Evolutionary conservation across 2,888 invertebrate species (phyloP).

Genomic region (Heliconius ismenius): DNA sequence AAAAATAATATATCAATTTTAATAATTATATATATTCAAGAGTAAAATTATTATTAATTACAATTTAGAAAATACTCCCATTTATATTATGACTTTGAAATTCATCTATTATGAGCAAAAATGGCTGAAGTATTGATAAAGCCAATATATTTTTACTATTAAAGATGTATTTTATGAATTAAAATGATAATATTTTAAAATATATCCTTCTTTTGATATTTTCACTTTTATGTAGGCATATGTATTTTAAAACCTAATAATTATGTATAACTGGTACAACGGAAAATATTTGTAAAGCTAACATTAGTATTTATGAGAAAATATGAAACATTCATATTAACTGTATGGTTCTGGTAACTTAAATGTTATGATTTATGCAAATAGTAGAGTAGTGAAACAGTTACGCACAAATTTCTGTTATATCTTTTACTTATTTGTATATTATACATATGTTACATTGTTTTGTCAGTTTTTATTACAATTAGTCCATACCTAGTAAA

Average conservation of each 20-base stretch:
- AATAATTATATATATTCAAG: slow-evolving; percentile 9
- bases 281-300: background rate
- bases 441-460: slow-evolving; percentile 13
- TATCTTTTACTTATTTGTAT: slow-evolving; percentile 8
- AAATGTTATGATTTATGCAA: background rate
- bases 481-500: background rate
- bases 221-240: background rate
- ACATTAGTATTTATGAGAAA: background rate
- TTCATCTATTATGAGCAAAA: slow-evolving; percentile 6
- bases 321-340: background rate
- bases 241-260: slow-evolving; percentile 6
- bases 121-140: background rate
- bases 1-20: slow-evolving; percentile 10
- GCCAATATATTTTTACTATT: slow-evolving; percentile 27
- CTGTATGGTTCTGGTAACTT: background rate
- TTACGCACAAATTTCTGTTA: slow-evolving; percentile 26
- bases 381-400: slow-evolving; percentile 4
- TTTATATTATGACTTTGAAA: slow-evolving; percentile 8
- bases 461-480: slow-evolving; percentile 10
- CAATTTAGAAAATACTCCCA: background rate
- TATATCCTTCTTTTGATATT: background rate
- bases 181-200: slow-evolving; percentile 9
- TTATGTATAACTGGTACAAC: background rate
- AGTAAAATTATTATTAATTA: slow-evolving; percentile 7
- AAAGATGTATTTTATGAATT: slow-evolving; percentile 21